Evolutionary conservation across 2,888 invertebrate species (phyloP), one percentile per base, ranked within the genome.

Genomic region (Hirtodrosophila trivittata): DNA sequence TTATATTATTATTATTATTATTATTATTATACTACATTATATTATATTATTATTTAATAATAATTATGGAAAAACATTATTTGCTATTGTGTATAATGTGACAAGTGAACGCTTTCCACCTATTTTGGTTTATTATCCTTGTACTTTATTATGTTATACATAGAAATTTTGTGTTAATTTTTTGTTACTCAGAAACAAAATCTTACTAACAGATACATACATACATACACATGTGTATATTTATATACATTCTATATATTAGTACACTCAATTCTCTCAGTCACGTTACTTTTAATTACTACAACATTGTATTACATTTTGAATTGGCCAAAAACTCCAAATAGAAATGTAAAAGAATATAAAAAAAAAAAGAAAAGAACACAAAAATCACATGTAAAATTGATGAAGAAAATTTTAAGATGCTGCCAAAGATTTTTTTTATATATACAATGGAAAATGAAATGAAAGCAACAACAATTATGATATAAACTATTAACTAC

Each of bases 361-460:
- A 38, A 14, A 26, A 4, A 28, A 25, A 45, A 10, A 8, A 30
- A 50, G 28, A 16, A 33, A 37, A 35, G 32, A 47, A 25, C 37
- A 43, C 5, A 25, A 50, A 47, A 47, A 65, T 51, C 46, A 56
- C 21, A 38, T 41, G 37, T 49, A 64, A 59, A 57, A 25, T 38
- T 46, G 39, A 59, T 60, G 25, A 62, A 57, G 46, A 60, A 73
- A 39, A 58, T 66, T 77, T 68, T 32, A 82, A 63, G 84, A 86
- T 81, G 80, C 86, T 80, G 86, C 86, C 84, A 86, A 86, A 80
- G 85, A 80, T 70, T 67, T 70, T 66, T 69, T 65, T 65, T 68
- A 28, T 30, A 30, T 42, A 16, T 32, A 68, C 64, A 75, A 68
- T 49, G 7, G 25, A 65, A 38, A 46, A 30, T 18, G n/a, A n/a